Base-by-base conservation (phyloP, 2,888 invertebrate species). In the Achlya flavicornis region DNA sequence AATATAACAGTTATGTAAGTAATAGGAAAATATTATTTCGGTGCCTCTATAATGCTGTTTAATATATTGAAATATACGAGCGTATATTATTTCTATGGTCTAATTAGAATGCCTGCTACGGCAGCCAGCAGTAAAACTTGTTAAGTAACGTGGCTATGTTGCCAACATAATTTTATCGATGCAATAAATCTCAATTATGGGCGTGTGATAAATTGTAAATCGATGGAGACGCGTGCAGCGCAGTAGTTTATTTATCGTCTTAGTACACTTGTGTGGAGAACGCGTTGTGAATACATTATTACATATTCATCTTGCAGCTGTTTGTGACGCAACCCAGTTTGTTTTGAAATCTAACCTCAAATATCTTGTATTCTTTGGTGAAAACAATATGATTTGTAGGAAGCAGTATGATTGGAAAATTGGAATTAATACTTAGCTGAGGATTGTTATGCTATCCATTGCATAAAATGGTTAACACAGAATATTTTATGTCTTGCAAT, bases 231-330 rank as follows among this genome's bases (percentile, higher is more conserved):
- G 33, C 70, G 73, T 66, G 75, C 67, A 70, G 70, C 70, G 69
- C 65, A 75, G 70, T 77, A 76, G 75, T 76, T 75, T 77, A 73
- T 77, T 73, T 76, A 76, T 75, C 67, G 68, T 70, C 70, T 77
- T 66, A 65, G 67, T 68, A 69, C 70, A 69, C 65, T 67, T 69
- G 68, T 67, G 67, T 62, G 63, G 63, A 63, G 69, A 69, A 61
- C 77, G 73, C 67, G 75, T 62, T 63, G 63, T 62, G 75, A 77
- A 75, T 75, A 63, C 66, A 65, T 73, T 69, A 76, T 72, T 69
- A 75, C 70, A 71, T 72, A 76, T 72, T 72, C 68, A 67, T 65
- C 66, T 64, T 38, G 74, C 61, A 26, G 58, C 58, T 66, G 66
- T 57, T 14, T 62, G 64, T 57, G 67, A 58, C 62, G 64, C 65